phyloP scores from a whole-genome alignment of 2,888 invertebrate species.

The Spatulosminthurus flaviceps region DNA sequence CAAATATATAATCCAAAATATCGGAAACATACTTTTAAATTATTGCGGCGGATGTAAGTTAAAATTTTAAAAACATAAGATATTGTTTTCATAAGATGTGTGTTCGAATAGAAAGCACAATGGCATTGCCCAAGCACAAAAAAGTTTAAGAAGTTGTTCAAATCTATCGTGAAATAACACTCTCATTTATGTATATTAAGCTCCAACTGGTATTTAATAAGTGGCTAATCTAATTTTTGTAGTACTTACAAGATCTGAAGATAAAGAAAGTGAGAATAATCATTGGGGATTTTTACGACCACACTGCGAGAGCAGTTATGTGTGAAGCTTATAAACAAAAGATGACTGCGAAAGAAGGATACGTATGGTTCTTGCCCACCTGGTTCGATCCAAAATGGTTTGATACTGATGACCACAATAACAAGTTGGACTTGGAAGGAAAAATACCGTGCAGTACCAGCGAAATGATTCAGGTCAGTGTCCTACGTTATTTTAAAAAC shows the following conservation, averaged over 20 bases:
- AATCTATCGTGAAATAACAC: no score
- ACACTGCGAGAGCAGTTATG: conserved; percentile 74
- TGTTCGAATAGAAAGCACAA: no score
- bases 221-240: conserved; percentile 51
- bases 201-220: no score
- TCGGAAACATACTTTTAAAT: no score
- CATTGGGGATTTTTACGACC: conserved; percentile 81
- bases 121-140: no score
- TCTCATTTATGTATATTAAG: no score
- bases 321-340: conserved; percentile 80
- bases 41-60: no score
- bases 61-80: no score
- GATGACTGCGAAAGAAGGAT: conserved; percentile 74
- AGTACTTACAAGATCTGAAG: conserved; percentile 76
- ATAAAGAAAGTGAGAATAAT: conserved; percentile 77
- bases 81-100: no score
- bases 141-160: no score
- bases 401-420: conserved; percentile 69
- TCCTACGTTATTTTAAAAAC: no score
- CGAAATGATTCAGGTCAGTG: conserved; percentile 70
- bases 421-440: conserved; percentile 52
- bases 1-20: no score
- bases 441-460: conserved; percentile 72
- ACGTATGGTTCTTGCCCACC: conserved; percentile 86
- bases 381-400: conserved; percentile 75